Evolutionary conservation across 2,113 vertebrate species (phyloP).

Genomic region (Leuciscus idus): DNA sequence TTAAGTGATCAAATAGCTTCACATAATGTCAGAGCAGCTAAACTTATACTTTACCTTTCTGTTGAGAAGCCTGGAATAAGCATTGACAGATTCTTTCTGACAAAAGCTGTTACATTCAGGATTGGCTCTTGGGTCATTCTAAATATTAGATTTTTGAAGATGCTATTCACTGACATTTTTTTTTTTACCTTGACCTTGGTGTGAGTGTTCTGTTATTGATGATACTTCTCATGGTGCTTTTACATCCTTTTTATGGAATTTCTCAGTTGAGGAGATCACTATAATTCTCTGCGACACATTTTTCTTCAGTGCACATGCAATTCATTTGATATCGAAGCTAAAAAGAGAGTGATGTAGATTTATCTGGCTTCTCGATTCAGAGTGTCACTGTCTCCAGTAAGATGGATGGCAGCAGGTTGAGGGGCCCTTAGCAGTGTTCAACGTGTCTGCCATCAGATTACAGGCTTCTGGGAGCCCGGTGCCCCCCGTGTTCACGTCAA

Average conservation of each 20-base stretch:
- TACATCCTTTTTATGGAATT: not conserved
- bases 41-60: not conserved
- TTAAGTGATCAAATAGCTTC: not conserved
- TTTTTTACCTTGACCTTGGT: not conserved
- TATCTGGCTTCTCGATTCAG: conserved; percentile 65
- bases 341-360: conserved; percentile 32
- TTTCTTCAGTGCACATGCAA: not conserved
- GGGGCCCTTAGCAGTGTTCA: conserved; percentile 63
- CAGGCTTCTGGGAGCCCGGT: conserved; percentile 64
- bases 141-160: not conserved
- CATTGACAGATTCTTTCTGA: not conserved
- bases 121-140: not conserved
- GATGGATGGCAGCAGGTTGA: conserved; percentile 70
- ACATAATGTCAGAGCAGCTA: not conserved
- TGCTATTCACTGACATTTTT: not conserved
- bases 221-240: not conserved
- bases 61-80: not conserved
- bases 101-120: not conserved
- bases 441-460: conserved; percentile 70
- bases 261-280: not conserved
- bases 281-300: conserved; percentile 1
- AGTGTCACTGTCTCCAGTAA: conserved; percentile 65
- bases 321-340: conserved; percentile 12
- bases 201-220: too few relatives aligned
- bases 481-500: conserved; percentile 66